These are phyloP conservation scores for Okamejei kenojei DNA, from an alignment of 2,797 vertebrate genomes.

Conservation along the genomic window DNA sequence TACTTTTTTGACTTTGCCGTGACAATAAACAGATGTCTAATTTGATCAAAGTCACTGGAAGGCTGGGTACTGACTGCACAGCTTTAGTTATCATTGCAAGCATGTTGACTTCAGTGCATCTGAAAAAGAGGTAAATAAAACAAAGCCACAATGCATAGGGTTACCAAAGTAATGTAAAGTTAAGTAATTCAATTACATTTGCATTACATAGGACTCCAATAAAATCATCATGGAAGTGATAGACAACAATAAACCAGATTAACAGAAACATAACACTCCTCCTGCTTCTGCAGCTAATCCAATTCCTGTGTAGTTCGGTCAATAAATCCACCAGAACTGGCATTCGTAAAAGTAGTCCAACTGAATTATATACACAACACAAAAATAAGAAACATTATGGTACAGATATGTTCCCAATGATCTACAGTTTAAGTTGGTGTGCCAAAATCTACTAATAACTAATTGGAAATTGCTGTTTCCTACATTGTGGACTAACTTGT, in stretches of 20 bases:
- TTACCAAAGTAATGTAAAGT: not conserved
- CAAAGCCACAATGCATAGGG: not conserved
- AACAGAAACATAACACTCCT: not conserved
- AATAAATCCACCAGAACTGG: not conserved
- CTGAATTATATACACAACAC: not conserved
- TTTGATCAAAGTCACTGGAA: not conserved
- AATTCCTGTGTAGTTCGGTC: not conserved
- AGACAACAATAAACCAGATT: not conserved
- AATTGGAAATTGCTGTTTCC: not conserved
- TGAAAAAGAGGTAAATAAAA: not conserved
- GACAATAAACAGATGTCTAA: constrained; percentile 13
- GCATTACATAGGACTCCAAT: not conserved
- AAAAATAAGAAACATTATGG: not conserved
- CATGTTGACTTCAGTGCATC: not conserved
- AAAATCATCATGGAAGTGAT: not conserved
- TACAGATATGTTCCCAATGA: not conserved
- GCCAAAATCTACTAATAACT: not conserved
- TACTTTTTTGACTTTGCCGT: not conserved
- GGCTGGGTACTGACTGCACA: not conserved
- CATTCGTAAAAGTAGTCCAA: not conserved
- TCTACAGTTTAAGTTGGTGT: not conserved
- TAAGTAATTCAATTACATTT: not conserved
- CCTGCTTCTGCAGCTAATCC: not conserved
- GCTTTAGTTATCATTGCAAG: not conserved
- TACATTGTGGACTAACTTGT: not conserved